A percentile compares a stretch with the other conserved stretches of the same genome.
These are phyloP conservation scores for Miniopterus natalensis DNA, from an alignment of 2,113 vertebrate species.

Conservation along the genomic window DNA sequence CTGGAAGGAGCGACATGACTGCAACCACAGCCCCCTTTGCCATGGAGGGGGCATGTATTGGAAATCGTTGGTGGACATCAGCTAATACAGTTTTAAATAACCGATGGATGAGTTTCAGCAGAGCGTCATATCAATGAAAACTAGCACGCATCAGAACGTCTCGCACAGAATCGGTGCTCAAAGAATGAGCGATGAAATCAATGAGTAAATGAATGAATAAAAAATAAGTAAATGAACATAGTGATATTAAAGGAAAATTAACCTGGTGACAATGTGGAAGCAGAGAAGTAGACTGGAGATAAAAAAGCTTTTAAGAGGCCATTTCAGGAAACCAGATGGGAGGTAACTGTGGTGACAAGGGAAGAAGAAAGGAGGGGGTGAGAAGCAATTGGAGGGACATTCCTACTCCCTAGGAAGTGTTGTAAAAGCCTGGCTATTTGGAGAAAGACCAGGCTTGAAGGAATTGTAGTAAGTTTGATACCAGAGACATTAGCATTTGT, in stretches of 20 bases:
- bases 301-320: background rate
- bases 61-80: background rate
- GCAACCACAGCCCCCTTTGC: background rate
- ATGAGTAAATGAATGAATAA: background rate
- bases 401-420: background rate
- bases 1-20: background rate
- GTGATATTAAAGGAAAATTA: background rate
- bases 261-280: background rate
- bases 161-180: background rate
- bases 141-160: background rate
- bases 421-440: background rate
- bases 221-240: background rate
- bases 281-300: background rate
- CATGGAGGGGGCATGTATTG: background rate
- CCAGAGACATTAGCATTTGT: background rate
- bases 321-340: background rate
- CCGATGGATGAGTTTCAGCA: background rate
- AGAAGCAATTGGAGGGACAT: background rate
- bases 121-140: background rate
- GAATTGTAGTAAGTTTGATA: background rate
- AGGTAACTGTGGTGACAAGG: background rate
- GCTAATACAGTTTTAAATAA: background rate
- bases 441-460: background rate
- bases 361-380: background rate
- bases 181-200: background rate